Conservation (phyloP, 2,113 vertebrate species). For the Serilophus lunatus region DNA sequence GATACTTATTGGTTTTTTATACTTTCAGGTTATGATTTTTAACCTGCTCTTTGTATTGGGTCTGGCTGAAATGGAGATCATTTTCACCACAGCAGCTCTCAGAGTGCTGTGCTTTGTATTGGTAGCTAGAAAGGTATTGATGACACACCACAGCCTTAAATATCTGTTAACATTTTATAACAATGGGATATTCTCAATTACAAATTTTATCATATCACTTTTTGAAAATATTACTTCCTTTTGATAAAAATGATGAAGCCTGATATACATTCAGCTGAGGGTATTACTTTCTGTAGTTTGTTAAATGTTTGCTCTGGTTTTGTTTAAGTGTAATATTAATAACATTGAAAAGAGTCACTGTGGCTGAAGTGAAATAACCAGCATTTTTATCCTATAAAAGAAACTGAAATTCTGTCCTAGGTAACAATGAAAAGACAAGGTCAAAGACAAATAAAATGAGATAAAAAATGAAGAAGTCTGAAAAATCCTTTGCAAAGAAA, state of each 20-base stretch:
- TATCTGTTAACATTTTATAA: not conserved
- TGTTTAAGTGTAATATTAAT: not conserved
- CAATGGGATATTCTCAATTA: not conserved
- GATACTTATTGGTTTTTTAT: fast-evolving
- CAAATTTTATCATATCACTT: not conserved
- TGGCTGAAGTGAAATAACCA: not conserved
- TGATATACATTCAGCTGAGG: not conserved
- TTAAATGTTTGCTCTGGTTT: not conserved
- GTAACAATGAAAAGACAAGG: not conserved
- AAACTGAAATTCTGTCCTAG: not conserved
- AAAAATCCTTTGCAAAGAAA: not conserved
- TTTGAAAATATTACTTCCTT: not conserved
- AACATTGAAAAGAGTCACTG: not conserved
- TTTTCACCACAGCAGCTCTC: not conserved
- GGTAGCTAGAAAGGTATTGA: not conserved
- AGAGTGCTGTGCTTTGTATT: too few species aligned
- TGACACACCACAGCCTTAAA: not conserved
- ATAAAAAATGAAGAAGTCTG: not conserved
- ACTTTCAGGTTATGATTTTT: not conserved
- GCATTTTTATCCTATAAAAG: not conserved
- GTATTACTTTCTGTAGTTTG: not conserved
- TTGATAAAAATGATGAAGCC: not conserved
- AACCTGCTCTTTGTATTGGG: not conserved
- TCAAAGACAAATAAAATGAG: not conserved
- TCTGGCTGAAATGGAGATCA: not conserved